Base-by-base conservation (phyloP, 2,888 invertebrate species). In the Octonoba sinensis region DNA sequence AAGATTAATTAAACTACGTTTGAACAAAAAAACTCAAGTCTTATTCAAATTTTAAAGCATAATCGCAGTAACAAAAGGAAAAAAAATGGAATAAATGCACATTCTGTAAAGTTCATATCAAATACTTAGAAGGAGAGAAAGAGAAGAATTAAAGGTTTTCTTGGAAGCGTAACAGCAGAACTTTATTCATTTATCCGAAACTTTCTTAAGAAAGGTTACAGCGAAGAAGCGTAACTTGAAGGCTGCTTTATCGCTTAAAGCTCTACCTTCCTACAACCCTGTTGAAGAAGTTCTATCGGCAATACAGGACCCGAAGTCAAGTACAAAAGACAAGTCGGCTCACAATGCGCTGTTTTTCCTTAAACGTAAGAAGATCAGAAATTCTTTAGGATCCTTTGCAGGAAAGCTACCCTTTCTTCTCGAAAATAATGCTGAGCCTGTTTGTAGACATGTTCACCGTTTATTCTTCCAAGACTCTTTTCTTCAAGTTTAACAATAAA, bases 391-490 rank as follows among this genome's bases (percentile, higher is more conserved):
- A 66, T 71, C 57, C 57, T 70, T 57, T 57, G 18, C 22, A 4
- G 16, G 16, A 57, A 77, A 71, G 59, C 44, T 64, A 71, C 59
- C 49, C 65, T 71, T 78, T 78, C 47, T 66, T 69, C 27, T 16
- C 15, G 44, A 62, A 72, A 79, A 79, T 79, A 79, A 79, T 79
- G 72, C 57, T 57, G 18, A 18, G 72, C 54, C 62, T 79, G 72
- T 72, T 72, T 72, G 72, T 79, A 67, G 66, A 72, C 67, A 77
- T 73, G 66, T 71, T 66, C 59, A 59, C 13, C 60, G 66, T 51
- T 79, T 73, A 72, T 79, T 72, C 67, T 72, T 51, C 24, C n/a
- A n/a, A 16, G 44, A 49, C 20, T 47, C 13, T 57, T 59, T 27
- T 54, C 49, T 27, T 36, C 15, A 18, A 13, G 54, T 60, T n/a